Conservation (phyloP, 1,140 invertebrate genomes). For the Drosophila parabipectinata region DNA sequence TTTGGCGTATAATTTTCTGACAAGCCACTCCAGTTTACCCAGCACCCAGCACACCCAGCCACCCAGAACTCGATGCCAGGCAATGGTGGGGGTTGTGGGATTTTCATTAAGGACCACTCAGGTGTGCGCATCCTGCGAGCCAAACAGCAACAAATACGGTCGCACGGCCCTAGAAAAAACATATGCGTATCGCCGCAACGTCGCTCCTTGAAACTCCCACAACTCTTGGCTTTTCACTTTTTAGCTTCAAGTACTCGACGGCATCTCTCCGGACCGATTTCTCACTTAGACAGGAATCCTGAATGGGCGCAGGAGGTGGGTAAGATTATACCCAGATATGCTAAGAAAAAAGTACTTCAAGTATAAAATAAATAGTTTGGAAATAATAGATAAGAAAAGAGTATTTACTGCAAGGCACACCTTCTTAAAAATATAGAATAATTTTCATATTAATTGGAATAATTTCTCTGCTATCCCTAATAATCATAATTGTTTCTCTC, state of each 20-base stretch:
- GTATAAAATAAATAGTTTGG: too few species aligned
- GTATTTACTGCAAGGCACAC: too few species aligned
- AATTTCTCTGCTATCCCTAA: too few species aligned
- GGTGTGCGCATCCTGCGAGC: constrained; percentile 64
- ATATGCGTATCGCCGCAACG: constrained; percentile 77
- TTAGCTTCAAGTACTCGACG: constrained; percentile 76
- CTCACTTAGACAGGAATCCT: constrained; percentile 46
- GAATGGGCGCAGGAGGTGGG: constrained; percentile 17
- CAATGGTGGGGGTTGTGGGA: constrained; percentile 26
- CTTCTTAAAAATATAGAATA: too few species aligned
- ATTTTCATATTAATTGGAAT: too few species aligned
- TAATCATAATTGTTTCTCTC: background rate
- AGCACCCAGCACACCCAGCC: constrained; percentile 20
- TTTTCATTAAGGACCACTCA: constrained; percentile 74
- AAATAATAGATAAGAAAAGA: too few species aligned
- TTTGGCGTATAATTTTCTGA: constrained; percentile 44
- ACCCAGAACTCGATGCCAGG: constrained; percentile 38
- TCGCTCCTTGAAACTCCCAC: constrained; percentile 78
- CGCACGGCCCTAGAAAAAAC: constrained; percentile 66
- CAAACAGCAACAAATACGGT: constrained; percentile 60
- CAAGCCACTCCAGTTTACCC: constrained; percentile 43
- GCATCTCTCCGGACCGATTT: constrained; percentile 62
- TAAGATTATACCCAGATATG: constrained; percentile 25
- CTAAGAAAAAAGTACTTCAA: background rate
- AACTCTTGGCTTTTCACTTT: constrained; percentile 83